phyloP scores from a whole-genome alignment of 1,140 invertebrate genomes.

The Zophobas morio region DNA sequence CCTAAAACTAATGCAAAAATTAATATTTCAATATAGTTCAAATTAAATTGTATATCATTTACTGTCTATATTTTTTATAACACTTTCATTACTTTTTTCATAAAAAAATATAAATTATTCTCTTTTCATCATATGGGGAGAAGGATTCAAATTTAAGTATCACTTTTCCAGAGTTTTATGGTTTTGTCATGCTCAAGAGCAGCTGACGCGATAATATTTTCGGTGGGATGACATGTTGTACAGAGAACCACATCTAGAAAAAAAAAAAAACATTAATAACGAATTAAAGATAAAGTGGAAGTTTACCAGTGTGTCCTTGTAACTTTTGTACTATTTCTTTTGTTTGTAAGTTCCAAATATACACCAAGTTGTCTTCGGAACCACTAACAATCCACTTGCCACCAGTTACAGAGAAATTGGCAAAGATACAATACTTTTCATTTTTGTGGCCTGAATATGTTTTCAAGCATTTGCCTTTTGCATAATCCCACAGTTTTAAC shows the following conservation, averaged over 20 bases:
- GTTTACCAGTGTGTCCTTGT: constrained; percentile 91
- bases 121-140: background rate
- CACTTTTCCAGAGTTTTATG: constrained; percentile 99
- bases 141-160: constrained; percentile 73
- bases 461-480: constrained; percentile 97
- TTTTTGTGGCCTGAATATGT: constrained; percentile 98
- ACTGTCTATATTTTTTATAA: too few species aligned
- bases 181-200: constrained; percentile 99
- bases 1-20: too few species aligned
- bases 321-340: constrained; percentile 99
- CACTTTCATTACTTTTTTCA: background rate
- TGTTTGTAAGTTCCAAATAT: constrained; percentile 99
- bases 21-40: too few species aligned
- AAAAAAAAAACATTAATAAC: constrained; percentile 50
- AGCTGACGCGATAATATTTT: constrained; percentile 99
- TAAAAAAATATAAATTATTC: constrained; percentile 34
- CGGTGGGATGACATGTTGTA: constrained; percentile 98
- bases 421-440: constrained; percentile 99
- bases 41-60: too few species aligned
- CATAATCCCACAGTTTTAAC: constrained; percentile 99
- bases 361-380: constrained; percentile 99
- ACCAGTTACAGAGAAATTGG: constrained; percentile 99
- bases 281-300: constrained; percentile 19
- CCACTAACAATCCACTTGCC: constrained; percentile 99
- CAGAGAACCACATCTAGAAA: constrained; percentile 95